Conservation (phyloP, 1,140 invertebrate species). For the Zeugodacus cucurbitae region DNA sequence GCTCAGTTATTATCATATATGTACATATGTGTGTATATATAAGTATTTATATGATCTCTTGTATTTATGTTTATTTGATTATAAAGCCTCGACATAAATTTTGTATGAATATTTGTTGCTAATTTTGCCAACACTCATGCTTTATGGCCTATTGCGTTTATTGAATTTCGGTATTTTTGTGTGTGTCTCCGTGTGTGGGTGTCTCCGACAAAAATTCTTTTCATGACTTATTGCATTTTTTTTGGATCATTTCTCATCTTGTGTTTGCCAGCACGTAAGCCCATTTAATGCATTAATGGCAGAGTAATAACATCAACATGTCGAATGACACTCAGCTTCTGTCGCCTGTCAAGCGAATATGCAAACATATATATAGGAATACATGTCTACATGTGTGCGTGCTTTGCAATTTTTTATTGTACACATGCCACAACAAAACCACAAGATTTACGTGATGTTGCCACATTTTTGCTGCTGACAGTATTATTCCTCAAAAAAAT, state of each 20-base stretch:
- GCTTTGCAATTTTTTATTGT: neutral
- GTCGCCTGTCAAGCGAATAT: neutral
- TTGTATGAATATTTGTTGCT: neutral
- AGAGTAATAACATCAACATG: constrained; percentile 17
- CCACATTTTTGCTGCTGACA: constrained; percentile 20
- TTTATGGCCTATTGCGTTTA: neutral
- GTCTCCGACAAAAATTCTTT: neutral
- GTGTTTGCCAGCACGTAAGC: neutral
- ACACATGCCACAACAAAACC: neutral
- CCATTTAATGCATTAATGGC: constrained; percentile 28
- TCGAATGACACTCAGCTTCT: constrained; percentile 16
- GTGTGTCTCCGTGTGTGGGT: no score
- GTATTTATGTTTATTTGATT: neutral
- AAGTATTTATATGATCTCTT: neutral
- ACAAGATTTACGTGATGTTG: neutral
- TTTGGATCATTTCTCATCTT: neutral
- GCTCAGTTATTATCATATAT: no score
- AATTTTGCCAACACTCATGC: neutral
- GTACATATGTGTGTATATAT: no score
- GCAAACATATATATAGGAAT: neutral
- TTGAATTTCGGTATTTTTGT: neutral
- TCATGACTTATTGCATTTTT: constrained; percentile 10
- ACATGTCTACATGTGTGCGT: neutral
- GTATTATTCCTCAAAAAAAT: constrained; percentile 18
- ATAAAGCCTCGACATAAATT: neutral